These are phyloP conservation scores for Drosophila macrospina DNA, from an alignment of 2,888 invertebrate species.

Conservation along the genomic window DNA sequence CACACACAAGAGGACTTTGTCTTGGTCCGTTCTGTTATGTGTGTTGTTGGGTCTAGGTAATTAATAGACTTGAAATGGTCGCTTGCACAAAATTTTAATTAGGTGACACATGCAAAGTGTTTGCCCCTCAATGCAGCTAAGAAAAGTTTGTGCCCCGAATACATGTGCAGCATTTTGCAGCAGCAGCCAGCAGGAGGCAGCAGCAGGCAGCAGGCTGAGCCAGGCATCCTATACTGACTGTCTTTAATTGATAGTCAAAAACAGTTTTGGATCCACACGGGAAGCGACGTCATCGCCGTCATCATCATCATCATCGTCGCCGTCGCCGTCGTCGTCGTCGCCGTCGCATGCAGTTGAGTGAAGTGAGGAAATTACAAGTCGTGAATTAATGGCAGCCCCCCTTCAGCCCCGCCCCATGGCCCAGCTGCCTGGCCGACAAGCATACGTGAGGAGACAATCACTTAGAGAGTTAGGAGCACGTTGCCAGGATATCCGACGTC, in stretches of 20 bases:
- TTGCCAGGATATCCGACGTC: conserved; percentile 78
- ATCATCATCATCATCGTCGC: conserved; percentile 11
- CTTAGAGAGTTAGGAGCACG: conserved; percentile 62
- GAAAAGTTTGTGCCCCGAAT: conserved; percentile 19
- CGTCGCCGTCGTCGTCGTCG: conserved; percentile 18
- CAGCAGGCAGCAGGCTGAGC: conserved; percentile 13
- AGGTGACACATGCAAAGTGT: conserved; percentile 76
- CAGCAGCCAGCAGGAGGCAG: not conserved
- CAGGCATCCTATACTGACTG: conserved; percentile 41
- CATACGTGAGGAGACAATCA: conserved; percentile 51
- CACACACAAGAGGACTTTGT: conserved; percentile 33
- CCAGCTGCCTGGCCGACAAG: not conserved
- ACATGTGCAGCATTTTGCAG: conserved; percentile 11
- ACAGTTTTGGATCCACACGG: conserved; percentile 55
- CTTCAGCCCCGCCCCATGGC: not conserved
- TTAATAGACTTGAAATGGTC: conserved; percentile 80
- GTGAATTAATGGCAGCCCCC: conserved; percentile 81
- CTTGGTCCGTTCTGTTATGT: conserved; percentile 35
- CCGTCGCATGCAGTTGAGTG: conserved; percentile 62
- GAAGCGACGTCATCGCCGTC: conserved; percentile 33
- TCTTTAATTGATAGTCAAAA: conserved; percentile 80
- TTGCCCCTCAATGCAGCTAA: conserved; percentile 5
- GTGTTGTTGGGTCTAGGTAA: conserved; percentile 60
- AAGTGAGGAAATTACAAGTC: conserved; percentile 84
- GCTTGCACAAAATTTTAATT: conserved; percentile 76